Evolutionary conservation across 2,113 vertebrate genomes (phyloP).

Genomic region (Perognathus longimembris): DNA sequence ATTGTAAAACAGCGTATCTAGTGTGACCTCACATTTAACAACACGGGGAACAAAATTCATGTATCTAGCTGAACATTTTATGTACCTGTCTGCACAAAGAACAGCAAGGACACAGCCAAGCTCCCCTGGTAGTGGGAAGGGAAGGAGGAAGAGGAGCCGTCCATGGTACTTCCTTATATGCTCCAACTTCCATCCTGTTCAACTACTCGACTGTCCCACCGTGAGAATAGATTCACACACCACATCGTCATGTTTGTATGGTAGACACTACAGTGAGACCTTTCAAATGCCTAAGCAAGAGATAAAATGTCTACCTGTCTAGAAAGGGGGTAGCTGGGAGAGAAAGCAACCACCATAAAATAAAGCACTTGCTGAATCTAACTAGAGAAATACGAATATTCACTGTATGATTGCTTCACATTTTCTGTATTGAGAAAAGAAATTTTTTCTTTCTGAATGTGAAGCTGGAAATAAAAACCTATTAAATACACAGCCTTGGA

Average conservation of each 20-base stretch:
- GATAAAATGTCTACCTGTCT: neutral
- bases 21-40: no score
- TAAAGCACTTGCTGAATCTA: neutral
- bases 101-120: no score
- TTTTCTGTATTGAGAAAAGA: slow-evolving; percentile 27
- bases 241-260: no score
- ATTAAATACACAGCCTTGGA: slow-evolving; percentile 31
- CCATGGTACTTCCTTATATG: neutral
- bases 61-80: no score
- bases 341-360: slow-evolving; percentile 4
- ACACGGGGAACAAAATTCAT: no score
- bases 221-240: neutral
- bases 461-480: slow-evolving; percentile 38
- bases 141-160: neutral
- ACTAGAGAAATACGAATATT: neutral
- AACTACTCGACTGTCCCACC: no score
- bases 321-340: neutral
- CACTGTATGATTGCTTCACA: neutral
- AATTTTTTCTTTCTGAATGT: neutral
- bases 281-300: slow-evolving; percentile 50
- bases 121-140: neutral
- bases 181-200: neutral
- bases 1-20: no score
- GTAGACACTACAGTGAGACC: no score
- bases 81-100: no score